Percentiles rank a stretch among this genome's conserved stretches.
phyloP scores from a whole-genome alignment of 2,797 vertebrate genomes.

The Karalla daura region DNA sequence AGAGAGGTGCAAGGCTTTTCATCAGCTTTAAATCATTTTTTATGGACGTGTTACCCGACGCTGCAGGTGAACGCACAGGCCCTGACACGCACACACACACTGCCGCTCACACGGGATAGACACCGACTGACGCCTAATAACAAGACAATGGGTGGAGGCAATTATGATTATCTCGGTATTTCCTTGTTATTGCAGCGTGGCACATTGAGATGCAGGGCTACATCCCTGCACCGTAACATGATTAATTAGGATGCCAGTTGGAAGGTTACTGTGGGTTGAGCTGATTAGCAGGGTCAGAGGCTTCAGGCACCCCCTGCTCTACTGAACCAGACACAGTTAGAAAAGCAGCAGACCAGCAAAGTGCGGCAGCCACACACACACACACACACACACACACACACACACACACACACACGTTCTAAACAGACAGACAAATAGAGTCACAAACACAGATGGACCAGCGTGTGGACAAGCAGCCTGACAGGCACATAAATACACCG shows the following conservation, averaged over 20 bases:
- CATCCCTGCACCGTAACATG: slow-evolving; percentile 37
- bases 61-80: slow-evolving; percentile 30
- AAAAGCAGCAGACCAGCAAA: slow-evolving; percentile 43
- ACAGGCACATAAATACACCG: slow-evolving; percentile 48
- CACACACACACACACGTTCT: neutral
- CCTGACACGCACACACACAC: slow-evolving; percentile 1
- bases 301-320: slow-evolving; percentile 42
- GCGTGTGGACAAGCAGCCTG: slow-evolving; percentile 32
- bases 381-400: slow-evolving; percentile 13
- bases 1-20: slow-evolving; percentile 52
- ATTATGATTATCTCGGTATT: slow-evolving; percentile 45
- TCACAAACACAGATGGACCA: slow-evolving; percentile 17
- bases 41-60: slow-evolving; percentile 42
- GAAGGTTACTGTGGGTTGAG: slow-evolving; percentile 58
- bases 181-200: slow-evolving; percentile 24
- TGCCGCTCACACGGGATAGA: neutral
- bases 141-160: slow-evolving; percentile 4
- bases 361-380: slow-evolving; percentile 13
- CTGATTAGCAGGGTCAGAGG: slow-evolving; percentile 67
- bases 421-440: slow-evolving; percentile 36
- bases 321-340: slow-evolving; percentile 42
- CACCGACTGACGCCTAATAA: slow-evolving; percentile 27
- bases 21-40: slow-evolving; percentile 66
- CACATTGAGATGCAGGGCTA: slow-evolving; percentile 46
- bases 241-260: slow-evolving; percentile 62